A percentile compares a stretch with the other conserved stretches of the same genome.
These are phyloP conservation scores for Rousettus madagascariensis DNA, from an alignment of 2,797 vertebrate genomes.

Conservation along the genomic window DNA sequence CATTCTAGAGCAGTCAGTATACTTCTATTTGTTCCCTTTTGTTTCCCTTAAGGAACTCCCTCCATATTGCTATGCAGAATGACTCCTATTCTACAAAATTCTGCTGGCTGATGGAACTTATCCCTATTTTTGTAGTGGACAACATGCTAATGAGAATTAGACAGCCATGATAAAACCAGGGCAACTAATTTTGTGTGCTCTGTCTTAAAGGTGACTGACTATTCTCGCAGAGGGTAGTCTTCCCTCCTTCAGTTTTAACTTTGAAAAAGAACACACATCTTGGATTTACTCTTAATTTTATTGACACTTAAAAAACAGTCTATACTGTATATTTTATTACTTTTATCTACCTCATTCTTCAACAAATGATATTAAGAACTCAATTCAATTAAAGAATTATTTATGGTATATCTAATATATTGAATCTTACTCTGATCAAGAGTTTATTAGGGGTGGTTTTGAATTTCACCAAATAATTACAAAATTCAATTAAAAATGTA, in stretches of 20 bases:
- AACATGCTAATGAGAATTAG: not conserved
- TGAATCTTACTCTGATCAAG: not conserved
- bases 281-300: slow-evolving; percentile 23
- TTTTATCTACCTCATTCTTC: not conserved
- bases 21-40: not conserved
- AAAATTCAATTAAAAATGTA: not conserved
- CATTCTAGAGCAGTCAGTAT: not conserved
- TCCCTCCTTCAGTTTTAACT: slow-evolving; percentile 23
- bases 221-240: not conserved
- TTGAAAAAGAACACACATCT: not conserved
- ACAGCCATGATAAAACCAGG: not conserved
- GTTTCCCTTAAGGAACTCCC: not conserved
- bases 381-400: not conserved
- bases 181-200: not conserved
- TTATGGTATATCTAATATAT: not conserved
- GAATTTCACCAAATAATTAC: not conserved
- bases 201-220: not conserved
- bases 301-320: not conserved
- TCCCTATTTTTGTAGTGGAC: not conserved
- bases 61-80: not conserved
- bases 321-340: not conserved
- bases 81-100: not conserved
- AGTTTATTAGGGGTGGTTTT: not conserved
- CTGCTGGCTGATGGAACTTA: not conserved
- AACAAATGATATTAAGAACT: not conserved